These are phyloP conservation scores for Drosophila erecta DNA, from an alignment of 1,140 invertebrate species.

Conservation along the genomic window DNA sequence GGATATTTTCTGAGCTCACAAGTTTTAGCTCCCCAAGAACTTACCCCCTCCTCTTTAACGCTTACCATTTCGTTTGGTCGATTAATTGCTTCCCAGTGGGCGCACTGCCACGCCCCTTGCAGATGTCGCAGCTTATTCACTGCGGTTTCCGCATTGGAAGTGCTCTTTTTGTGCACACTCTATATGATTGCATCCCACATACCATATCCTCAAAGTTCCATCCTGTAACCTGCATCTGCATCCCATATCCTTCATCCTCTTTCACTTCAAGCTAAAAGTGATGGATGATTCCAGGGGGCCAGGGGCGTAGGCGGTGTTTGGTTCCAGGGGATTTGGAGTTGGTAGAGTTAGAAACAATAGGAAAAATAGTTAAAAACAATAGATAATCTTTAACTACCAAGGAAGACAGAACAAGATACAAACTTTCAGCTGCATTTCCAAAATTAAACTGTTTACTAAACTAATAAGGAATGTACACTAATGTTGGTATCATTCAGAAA, in stretches of 20 bases:
- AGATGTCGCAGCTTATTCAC: slow-evolving; percentile 41
- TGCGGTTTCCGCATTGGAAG: slow-evolving; percentile 26
- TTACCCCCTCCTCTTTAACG: not conserved
- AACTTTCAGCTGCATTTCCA: too few relatives aligned
- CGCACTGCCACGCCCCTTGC: slow-evolving; percentile 25
- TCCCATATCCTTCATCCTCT: not conserved
- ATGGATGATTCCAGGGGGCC: not conserved
- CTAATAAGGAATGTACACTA: too few relatives aligned
- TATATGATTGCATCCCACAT: slow-evolving; percentile 67
- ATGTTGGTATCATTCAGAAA: too few relatives aligned
- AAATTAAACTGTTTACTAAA: too few relatives aligned
- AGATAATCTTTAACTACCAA: too few relatives aligned
- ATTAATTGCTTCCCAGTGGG: slow-evolving; percentile 55
- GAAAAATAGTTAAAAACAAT: not conserved
- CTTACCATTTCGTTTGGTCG: slow-evolving; percentile 9
- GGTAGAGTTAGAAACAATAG: too few relatives aligned
- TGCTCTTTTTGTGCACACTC: slow-evolving; percentile 50
- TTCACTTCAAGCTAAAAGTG: slow-evolving; percentile 24
- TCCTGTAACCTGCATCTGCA: not conserved
- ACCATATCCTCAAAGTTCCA: not conserved
- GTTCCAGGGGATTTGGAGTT: not conserved
- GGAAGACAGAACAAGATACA: too few relatives aligned
- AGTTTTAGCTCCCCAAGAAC: too few relatives aligned
- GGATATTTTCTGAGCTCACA: not conserved
- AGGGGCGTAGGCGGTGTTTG: not conserved